Evolutionary conservation across 2,113 vertebrate genomes (phyloP).

Genomic region (Corvus moneduloides): DNA sequence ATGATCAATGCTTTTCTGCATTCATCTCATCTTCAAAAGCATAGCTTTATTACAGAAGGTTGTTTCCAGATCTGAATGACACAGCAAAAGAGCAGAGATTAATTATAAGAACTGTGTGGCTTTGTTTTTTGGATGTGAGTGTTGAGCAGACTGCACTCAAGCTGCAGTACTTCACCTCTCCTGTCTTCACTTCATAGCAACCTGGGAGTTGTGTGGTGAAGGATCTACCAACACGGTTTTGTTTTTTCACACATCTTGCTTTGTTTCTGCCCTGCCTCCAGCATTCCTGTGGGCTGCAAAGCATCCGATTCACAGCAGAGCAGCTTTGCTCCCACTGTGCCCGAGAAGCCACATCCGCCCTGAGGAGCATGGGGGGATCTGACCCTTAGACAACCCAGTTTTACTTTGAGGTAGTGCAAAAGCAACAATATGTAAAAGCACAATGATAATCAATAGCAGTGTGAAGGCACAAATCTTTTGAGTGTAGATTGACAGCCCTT

Average conservation of each 20-base stretch:
- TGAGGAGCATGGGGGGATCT: rapidly evolving
- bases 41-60: neutral
- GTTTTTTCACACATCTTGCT: neutral
- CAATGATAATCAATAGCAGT: neutral
- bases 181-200: neutral
- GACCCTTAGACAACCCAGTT: neutral
- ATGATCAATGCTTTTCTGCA: conserved; percentile 27
- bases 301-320: neutral
- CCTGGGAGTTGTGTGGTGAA: neutral
- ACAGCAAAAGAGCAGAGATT: conserved; percentile 20
- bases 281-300: neutral
- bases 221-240: neutral
- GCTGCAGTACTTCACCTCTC: neutral
- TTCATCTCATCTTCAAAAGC: conserved; percentile 44
- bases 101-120: neutral
- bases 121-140: neutral
- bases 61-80: conserved; percentile 21
- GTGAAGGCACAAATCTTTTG: neutral
- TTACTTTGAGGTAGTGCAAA: neutral
- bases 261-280: neutral
- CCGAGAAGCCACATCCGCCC: neutral
- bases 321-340: neutral
- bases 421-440: neutral
- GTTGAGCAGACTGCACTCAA: neutral
- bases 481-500: neutral